Conservation (phyloP, 2,113 vertebrate genomes). For the Parus major region DNA sequence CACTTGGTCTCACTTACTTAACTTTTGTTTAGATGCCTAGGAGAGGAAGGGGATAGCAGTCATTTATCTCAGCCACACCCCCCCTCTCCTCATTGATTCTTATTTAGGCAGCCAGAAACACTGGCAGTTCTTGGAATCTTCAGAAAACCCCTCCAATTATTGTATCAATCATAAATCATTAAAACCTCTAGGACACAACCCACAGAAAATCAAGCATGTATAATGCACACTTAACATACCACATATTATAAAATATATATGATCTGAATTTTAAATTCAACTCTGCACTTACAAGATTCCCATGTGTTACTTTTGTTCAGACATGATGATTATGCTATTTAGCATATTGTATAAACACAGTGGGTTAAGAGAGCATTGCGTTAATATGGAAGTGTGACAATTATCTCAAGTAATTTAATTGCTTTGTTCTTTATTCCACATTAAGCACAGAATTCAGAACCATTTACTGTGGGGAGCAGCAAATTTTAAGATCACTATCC, state of each 20-base stretch:
- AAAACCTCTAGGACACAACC: background rate
- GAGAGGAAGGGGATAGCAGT: background rate
- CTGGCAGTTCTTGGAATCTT: background rate
- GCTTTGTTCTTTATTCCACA: background rate
- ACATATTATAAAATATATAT: background rate
- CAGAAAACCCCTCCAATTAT: background rate
- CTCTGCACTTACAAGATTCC: background rate
- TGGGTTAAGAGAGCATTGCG: background rate
- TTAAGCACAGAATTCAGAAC: background rate
- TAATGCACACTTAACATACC: background rate
- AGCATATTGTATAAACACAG: background rate
- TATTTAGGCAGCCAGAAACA: background rate
- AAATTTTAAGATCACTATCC: background rate
- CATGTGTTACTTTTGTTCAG: background rate
- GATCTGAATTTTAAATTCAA: background rate
- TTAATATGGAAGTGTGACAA: background rate
- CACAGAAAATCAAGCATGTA: background rate
- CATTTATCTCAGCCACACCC: background rate
- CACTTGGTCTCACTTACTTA: background rate
- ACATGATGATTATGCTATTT: background rate
- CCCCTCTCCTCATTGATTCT: background rate
- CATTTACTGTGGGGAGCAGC: background rate
- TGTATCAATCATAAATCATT: background rate
- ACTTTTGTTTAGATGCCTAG: background rate
- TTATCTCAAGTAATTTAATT: slow-evolving; percentile 4